Percentiles rank a stretch among this genome's conserved stretches.
phyloP scores from a whole-genome alignment of 2,797 vertebrate genomes.

The Trachurus trachurus region DNA sequence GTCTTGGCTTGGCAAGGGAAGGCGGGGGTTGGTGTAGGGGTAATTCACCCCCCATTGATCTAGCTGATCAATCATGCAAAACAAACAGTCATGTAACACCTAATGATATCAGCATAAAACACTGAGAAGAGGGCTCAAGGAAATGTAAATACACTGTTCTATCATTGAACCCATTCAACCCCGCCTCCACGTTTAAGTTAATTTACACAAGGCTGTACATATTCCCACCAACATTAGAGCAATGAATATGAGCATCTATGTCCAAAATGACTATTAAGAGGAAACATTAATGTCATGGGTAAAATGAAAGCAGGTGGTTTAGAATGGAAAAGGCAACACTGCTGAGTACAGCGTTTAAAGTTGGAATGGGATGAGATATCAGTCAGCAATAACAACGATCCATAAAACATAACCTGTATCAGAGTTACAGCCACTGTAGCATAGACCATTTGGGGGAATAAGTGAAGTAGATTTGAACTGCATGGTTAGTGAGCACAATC shows the following conservation, averaged over 20 bases:
- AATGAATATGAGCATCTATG: neutral
- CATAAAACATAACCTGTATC: constrained; percentile 36
- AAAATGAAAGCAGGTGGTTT: neutral
- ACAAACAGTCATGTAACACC: neutral
- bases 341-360: neutral
- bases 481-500: constrained; percentile 30
- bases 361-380: constrained; percentile 10
- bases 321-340: neutral
- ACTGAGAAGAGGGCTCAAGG: neutral
- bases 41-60: too few relatives aligned
- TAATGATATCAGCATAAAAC: neutral
- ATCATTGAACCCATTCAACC: neutral
- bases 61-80: neutral
- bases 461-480: constrained; percentile 39
- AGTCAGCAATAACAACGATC: constrained; percentile 37
- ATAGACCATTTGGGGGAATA: constrained; percentile 20
- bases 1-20: neutral
- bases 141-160: neutral
- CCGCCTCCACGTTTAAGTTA: constrained; percentile 6
- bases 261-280: neutral
- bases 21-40: neutral
- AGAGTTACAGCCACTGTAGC: constrained; percentile 10
- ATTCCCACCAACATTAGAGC: neutral
- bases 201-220: neutral
- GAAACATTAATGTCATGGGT: constrained; percentile 8